A percentile compares a stretch with the other conserved stretches of the same genome.
phyloP scores from a whole-genome alignment of 2,888 invertebrate species.

The Pyrochroa serraticornis region DNA sequence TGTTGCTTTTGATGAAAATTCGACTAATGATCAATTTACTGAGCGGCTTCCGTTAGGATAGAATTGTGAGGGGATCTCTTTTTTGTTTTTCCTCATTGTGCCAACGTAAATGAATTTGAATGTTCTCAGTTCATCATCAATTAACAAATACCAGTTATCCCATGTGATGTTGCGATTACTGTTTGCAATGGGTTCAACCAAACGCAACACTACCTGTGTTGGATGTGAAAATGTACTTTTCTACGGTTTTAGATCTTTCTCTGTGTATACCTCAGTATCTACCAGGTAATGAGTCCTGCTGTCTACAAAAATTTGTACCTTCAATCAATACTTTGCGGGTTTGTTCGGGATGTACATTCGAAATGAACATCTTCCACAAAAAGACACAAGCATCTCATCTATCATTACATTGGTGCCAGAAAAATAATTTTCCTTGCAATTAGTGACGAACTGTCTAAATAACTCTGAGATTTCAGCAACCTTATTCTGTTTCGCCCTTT shows the following conservation, averaged over 20 bases:
- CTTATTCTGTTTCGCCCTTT: too few species aligned
- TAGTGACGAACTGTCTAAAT: too few species aligned
- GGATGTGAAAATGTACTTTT: constrained; percentile 12
- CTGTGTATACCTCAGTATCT: neutral
- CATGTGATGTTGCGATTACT: constrained; percentile 39
- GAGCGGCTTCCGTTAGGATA: constrained; percentile 31
- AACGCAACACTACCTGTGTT: constrained; percentile 22
- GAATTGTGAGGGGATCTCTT: constrained; percentile 42
- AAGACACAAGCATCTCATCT: neutral
- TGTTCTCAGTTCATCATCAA: constrained; percentile 28
- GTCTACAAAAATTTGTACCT: neutral
- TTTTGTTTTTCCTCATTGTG: constrained; percentile 43
- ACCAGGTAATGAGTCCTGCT: neutral
- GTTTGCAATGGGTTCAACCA: constrained; percentile 30
- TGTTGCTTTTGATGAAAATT: constrained; percentile 35
- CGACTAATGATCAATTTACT: constrained; percentile 29
- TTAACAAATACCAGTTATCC: constrained; percentile 39
- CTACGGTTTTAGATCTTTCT: neutral
- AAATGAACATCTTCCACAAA: neutral
- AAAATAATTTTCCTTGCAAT: too few species aligned
- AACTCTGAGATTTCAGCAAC: neutral
- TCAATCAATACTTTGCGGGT: neutral
- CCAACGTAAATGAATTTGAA: constrained; percentile 37
- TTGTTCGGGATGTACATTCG: neutral
- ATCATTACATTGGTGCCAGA: too few species aligned